Percentiles rank a stretch among this genome's conserved stretches.
phyloP scores from a whole-genome alignment of 1,140 invertebrate species.

The Anoplolepis gracilipes region DNA sequence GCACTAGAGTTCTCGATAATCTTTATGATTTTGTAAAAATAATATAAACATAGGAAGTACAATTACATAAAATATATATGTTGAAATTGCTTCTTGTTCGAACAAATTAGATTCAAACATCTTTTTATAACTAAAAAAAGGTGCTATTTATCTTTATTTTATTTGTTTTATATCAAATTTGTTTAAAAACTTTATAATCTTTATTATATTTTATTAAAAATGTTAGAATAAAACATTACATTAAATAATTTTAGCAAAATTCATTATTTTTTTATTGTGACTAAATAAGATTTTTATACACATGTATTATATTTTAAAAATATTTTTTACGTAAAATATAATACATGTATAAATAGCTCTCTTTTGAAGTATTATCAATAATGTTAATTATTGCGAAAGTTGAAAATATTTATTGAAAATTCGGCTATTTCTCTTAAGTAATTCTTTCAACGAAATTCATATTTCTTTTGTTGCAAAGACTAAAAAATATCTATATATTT shows the following conservation, averaged over 20 bases:
- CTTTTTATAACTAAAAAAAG: neutral
- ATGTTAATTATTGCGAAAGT: neutral
- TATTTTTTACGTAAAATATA: neutral
- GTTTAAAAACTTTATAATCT: neutral
- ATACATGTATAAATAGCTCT: neutral
- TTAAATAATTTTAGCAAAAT: neutral
- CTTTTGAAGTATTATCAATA: neutral
- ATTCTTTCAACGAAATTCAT: too few relatives aligned
- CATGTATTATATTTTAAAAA: too few relatives aligned
- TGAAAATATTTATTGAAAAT: too few relatives aligned
- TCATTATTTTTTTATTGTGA: neutral
- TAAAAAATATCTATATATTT: too few relatives aligned
- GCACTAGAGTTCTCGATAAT: neutral
- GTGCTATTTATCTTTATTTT: neutral
- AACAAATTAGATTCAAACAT: neutral
- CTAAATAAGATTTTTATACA: neutral
- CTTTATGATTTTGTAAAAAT: neutral
- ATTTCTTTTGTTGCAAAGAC: too few relatives aligned
- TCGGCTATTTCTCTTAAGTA: too few relatives aligned
- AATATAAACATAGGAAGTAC: constrained; percentile 5
- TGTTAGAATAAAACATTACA: too few relatives aligned
- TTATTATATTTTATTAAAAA: neutral
- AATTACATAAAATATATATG: neutral
- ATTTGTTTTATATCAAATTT: neutral
- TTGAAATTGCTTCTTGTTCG: neutral